Base-by-base conservation (phyloP, 2,113 vertebrate species). In the Ranitomeya imitator region DNA sequence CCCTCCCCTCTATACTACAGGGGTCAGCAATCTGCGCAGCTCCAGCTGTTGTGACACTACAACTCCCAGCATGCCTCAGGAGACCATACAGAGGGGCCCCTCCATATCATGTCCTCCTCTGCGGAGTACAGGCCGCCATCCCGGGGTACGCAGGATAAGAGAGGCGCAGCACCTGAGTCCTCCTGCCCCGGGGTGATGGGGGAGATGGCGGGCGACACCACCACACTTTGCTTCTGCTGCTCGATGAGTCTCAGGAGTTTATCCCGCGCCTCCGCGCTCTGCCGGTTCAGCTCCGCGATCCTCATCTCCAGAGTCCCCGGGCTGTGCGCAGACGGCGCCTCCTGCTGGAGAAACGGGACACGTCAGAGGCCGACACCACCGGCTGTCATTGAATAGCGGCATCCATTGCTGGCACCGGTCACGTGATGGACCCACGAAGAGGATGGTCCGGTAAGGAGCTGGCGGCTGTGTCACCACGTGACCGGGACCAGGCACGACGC, bases 201-300 rank as follows among this genome's bases (percentile, higher is more conserved):
- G 45, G 96, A 95, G 60, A 82, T 37, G 15, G 87, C 26, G 1
- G 93, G 93, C 23, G 96, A 95, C 15, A 89, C 90, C 11, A 90
- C 91, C 65, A 92, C 85, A 60, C 89, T 92, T 71, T 88, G 93
- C 74, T 95, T 97, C 92, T 99, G 97, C 89, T 98, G 95, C 54
- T 97, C 97, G 69, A 98, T 97, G 23, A 99, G 93, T 86, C 96
- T 94, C 86, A 99, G 85, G 1, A 99, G 94, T 87, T 96, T 97
- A 83, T 91, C 91, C 59, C 95, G 94, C 0, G 98, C 97, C 86
- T 96, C 97, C 67, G 95, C 91, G 65, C 97, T 98, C 91, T 98
- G 97, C 45, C 93, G 95, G 92, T 97, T 98, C 87, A 99, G 90
- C 91, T 98, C 97, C 31, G 96, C 95, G 90, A 97, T 96, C 91